phyloP scores from a whole-genome alignment of 2,113 vertebrate genomes.

The Sceloporus tristichus region DNA sequence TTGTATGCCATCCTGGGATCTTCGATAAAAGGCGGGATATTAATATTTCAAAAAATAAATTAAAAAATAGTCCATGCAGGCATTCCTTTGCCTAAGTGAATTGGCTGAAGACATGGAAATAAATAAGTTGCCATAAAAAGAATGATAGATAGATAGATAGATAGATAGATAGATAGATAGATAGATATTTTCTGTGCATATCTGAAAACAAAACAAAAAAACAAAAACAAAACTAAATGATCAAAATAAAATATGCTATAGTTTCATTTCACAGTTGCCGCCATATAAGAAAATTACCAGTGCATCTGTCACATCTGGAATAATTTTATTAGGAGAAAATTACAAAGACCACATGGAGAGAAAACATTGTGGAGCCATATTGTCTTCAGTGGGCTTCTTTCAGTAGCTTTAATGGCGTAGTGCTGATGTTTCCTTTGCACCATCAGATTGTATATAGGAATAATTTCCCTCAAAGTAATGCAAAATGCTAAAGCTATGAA shows the following conservation, averaged over 20 bases:
- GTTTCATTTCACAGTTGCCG: background rate
- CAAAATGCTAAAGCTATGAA: background rate
- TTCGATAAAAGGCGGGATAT: no score
- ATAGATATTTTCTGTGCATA: background rate
- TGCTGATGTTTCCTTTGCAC: background rate
- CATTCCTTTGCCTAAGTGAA: background rate
- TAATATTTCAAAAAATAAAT: no score
- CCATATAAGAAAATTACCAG: background rate
- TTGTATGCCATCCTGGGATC: no score
- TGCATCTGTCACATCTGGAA: background rate
- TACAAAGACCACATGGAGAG: background rate
- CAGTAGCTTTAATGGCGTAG: background rate
- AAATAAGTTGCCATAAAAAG: background rate
- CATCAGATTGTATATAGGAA: background rate
- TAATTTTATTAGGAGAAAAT: background rate
- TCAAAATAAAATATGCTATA: background rate
- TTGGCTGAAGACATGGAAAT: background rate
- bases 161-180: no score
- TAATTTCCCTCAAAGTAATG: background rate
- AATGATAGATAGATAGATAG: no score
- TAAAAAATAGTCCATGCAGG: no score
- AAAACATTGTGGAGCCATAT: background rate
- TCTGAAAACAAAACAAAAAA: background rate
- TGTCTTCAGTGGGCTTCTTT: background rate
- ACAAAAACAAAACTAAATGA: no score